Evolutionary conservation across 2,113 vertebrate species (phyloP).

Genomic region (Eretmochelys imbricata): DNA sequence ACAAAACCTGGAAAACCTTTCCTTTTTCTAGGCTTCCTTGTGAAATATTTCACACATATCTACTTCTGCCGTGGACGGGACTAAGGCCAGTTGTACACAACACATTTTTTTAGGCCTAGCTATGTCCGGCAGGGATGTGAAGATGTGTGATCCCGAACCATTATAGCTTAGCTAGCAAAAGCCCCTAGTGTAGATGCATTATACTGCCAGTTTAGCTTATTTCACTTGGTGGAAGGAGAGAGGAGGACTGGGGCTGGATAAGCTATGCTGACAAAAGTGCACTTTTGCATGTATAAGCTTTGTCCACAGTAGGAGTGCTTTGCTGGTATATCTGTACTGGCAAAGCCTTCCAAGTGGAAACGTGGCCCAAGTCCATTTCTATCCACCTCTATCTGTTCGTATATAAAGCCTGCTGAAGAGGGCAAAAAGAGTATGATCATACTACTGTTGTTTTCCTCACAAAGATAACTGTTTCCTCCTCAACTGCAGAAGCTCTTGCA

Average conservation of each 20-base stretch:
- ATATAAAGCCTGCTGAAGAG: neutral
- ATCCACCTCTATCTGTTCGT: too few species aligned
- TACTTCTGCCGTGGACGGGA: neutral
- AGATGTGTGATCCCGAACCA: neutral
- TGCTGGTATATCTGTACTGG: neutral
- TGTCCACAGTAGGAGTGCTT: neutral
- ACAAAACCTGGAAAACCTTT: slow-evolving; percentile 26
- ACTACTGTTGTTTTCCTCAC: neutral
- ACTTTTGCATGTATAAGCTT: neutral
- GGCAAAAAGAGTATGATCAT: neutral
- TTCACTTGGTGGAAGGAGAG: neutral
- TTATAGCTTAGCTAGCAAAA: neutral
- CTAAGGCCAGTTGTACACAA: neutral
- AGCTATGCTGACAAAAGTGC: neutral
- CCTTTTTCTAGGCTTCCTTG: slow-evolving; percentile 39
- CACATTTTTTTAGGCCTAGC: rapidly evolving
- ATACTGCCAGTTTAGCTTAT: neutral
- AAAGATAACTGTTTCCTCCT: neutral
- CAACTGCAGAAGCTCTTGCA: neutral
- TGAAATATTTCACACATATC: slow-evolving; percentile 9
- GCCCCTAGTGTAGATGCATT: neutral
- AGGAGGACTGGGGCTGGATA: slow-evolving; percentile 9
- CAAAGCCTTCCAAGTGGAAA: rapidly evolving
- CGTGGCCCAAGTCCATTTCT: neutral
- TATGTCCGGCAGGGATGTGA: neutral